These are phyloP conservation scores for Perodicticus potto DNA, from an alignment of 2,797 vertebrate species.

Conservation along the genomic window DNA sequence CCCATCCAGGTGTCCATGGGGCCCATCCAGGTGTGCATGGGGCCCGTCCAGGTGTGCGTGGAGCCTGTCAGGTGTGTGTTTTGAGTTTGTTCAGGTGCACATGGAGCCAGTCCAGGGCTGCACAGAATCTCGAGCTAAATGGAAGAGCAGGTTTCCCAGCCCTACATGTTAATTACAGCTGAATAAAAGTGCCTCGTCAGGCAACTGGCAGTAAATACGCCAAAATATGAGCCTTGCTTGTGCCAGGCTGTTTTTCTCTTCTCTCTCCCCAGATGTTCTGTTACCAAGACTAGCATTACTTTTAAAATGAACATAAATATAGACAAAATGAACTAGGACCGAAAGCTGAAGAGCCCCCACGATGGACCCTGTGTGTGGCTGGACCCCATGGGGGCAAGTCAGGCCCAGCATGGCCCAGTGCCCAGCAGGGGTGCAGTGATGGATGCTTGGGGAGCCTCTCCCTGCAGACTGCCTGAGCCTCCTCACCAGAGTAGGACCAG, in stretches of 20 bases:
- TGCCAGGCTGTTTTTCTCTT: rapidly evolving
- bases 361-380: too few relatives aligned
- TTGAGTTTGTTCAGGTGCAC: too few relatives aligned
- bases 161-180: not conserved
- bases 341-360: rapidly evolving
- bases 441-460: too few relatives aligned
- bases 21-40: too few relatives aligned
- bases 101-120: not conserved
- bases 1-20: too few relatives aligned
- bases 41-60: too few relatives aligned
- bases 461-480: not conserved
- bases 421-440: not conserved
- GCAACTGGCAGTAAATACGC: rapidly evolving
- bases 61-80: too few relatives aligned
- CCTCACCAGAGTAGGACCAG: not conserved
- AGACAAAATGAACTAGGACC: rapidly evolving
- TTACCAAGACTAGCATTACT: rapidly evolving
- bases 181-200: rapidly evolving
- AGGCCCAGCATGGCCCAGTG: not conserved
- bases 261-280: not conserved
- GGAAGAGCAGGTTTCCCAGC: not conserved
- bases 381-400: not conserved
- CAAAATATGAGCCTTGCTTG: rapidly evolving
- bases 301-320: rapidly evolving
- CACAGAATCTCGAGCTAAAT: not conserved